A percentile compares a stretch with the other conserved stretches of the same genome.
These are phyloP conservation scores for Cotesia congregata DNA, from an alignment of 2,888 invertebrate genomes.

Conservation along the genomic window DNA sequence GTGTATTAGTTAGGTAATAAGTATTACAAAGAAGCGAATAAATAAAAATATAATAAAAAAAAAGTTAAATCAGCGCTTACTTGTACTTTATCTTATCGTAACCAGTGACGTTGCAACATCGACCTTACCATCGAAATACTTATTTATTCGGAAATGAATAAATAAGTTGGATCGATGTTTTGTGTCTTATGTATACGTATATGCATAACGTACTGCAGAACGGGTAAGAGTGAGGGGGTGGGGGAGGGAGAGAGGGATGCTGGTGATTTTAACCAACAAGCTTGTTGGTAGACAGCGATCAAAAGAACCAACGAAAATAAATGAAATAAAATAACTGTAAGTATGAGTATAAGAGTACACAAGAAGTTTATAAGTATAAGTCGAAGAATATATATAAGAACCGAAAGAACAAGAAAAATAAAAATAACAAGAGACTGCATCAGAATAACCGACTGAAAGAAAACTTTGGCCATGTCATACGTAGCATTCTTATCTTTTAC, in stretches of 20 bases:
- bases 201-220: neutral
- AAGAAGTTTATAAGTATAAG: neutral
- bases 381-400: conserved; percentile 5
- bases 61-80: conserved; percentile 7
- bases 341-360: neutral
- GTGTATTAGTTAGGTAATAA: neutral
- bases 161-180: conserved; percentile 66
- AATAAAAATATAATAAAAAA: neutral
- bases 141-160: conserved; percentile 69
- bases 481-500: conserved; percentile 45
- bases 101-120: conserved; percentile 30
- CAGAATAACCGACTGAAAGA: conserved; percentile 22
- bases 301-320: conserved; percentile 12
- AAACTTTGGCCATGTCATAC: conserved; percentile 61
- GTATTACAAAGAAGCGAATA: neutral
- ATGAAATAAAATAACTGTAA: neutral
- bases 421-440: neutral
- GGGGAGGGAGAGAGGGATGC: neutral
- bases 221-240: neutral
- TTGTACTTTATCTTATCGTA: conserved; percentile 36
- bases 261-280: conserved; percentile 8
- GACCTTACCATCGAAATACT: conserved; percentile 49
- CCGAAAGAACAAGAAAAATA: conserved; percentile 7
- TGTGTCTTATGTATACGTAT: neutral
- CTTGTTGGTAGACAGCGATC: conserved; percentile 8